Evolutionary conservation across 2,797 vertebrate genomes (phyloP), one percentile per base, ranked within the genome.

Genomic region (Tympanoctomys barrerae): DNA sequence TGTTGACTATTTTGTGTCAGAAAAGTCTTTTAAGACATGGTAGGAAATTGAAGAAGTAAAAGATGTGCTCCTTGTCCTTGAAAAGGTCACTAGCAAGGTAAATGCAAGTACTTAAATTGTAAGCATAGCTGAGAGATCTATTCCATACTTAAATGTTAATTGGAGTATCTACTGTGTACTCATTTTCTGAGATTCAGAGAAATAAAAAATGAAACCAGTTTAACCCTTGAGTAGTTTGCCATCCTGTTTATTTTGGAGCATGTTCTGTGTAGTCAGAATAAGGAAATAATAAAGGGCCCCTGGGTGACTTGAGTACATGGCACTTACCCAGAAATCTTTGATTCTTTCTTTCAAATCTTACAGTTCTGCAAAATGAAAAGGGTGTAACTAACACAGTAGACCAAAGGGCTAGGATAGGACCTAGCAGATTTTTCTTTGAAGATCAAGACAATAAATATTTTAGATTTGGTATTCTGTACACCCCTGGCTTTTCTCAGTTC

Each of bases 31-130:
- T 77, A 79, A 78, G 59, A 79, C 62, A 49, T 24, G 22, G 24
- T 88, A 70, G 61, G 66, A 93, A 94, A 54, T 92, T 93, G 81
- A 94, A 89, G 26, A 91, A 85, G 46, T 89, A 71, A 52, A 75
- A 87, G 18, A 52, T 68, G 49, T 39, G 39, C n/a, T 71, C 61
- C 64, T 83, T 92, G n/a, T 80, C 87, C 57, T 92, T 90, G 62
- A 89, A 92, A 95, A 88, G 68, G 70, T 87, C 36, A 81, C 70
- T 46, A 94, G 61, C 54, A 85, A 39, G 18, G 33, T 84, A 90
- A 90, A 79, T 73, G 66, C 11, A 54, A 85, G 42, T 54, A 18
- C 49, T 83, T 54, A 96, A 94, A 93, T 92, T 57, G 49, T 61
- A 90, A 62, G 39, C 73, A 42, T 62, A 22, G 19, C 57, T 42